These are phyloP conservation scores for Patiria miniata DNA, from an alignment of 35 echinoderm and acorn worm species.

Conservation along the genomic window DNA sequence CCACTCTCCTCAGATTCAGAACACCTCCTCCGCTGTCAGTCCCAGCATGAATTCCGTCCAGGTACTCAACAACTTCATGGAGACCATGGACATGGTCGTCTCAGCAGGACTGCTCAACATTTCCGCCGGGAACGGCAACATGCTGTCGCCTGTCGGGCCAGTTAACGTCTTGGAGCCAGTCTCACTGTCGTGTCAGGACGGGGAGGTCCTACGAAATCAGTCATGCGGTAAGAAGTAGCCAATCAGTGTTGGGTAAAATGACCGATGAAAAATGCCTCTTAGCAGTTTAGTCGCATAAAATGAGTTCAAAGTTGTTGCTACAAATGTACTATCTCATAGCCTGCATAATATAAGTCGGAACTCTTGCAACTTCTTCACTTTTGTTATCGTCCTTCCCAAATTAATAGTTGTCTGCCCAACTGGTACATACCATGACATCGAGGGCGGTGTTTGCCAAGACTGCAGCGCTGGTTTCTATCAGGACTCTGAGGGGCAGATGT, in stretches of 20 bases:
- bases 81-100: neutral
- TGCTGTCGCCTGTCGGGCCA: neutral
- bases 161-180: slow-evolving; percentile 2
- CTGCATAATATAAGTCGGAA: too few relatives aligned
- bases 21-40: neutral
- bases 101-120: neutral
- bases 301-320: too few relatives aligned
- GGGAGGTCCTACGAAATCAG: slow-evolving; percentile 43
- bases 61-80: neutral
- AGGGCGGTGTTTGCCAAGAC: slow-evolving; percentile 19
- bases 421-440: slow-evolving; percentile 42
- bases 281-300: too few relatives aligned
- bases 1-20: too few relatives aligned
- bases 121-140: neutral
- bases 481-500: slow-evolving; percentile 33
- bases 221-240: slow-evolving; percentile 41
- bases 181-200: slow-evolving; percentile 2
- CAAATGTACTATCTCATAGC: too few relatives aligned
- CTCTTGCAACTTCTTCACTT: neutral
- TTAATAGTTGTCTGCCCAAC: slow-evolving; percentile 60
- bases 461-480: slow-evolving; percentile 57
- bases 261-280: too few relatives aligned
- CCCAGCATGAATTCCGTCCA: neutral
- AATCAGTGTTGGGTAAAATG: too few relatives aligned
- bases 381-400: neutral